Conservation (phyloP, 2,113 vertebrate genomes). For the Pituophis catenifer region DNA sequence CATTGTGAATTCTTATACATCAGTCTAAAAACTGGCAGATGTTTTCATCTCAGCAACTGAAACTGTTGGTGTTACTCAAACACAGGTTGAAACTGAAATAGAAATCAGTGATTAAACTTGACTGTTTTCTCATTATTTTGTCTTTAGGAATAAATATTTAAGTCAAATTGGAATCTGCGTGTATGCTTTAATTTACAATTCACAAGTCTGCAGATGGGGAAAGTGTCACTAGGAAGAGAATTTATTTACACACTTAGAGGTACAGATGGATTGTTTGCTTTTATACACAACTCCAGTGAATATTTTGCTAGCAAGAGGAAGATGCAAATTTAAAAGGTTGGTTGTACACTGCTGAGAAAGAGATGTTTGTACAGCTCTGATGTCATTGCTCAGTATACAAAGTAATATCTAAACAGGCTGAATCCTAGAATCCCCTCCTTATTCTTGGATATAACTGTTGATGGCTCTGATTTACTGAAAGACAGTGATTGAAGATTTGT, state of each 20-base stretch:
- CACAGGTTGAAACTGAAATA: not conserved
- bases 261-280: not conserved
- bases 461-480: accelerated
- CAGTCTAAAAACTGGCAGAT: not conserved
- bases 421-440: too few relatives aligned
- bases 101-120: not conserved
- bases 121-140: not conserved
- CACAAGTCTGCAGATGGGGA: not conserved
- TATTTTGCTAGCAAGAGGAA: not conserved
- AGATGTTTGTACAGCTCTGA: too few relatives aligned
- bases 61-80: not conserved
- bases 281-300: too few relatives aligned
- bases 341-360: not conserved
- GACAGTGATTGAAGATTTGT: accelerated
- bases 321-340: not conserved
- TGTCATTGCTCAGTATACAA: too few relatives aligned
- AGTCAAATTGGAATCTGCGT: not conserved
- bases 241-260: not conserved
- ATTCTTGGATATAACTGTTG: not conserved
- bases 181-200: not conserved
- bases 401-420: too few relatives aligned
- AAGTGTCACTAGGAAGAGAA: not conserved
- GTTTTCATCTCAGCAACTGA: not conserved
- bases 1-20: not conserved
- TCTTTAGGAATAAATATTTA: not conserved